A percentile compares a stretch with the other conserved stretches of the same genome.
phyloP scores from a whole-genome alignment of 2,888 invertebrate genomes.

The Herminia tarsipennalis region DNA sequence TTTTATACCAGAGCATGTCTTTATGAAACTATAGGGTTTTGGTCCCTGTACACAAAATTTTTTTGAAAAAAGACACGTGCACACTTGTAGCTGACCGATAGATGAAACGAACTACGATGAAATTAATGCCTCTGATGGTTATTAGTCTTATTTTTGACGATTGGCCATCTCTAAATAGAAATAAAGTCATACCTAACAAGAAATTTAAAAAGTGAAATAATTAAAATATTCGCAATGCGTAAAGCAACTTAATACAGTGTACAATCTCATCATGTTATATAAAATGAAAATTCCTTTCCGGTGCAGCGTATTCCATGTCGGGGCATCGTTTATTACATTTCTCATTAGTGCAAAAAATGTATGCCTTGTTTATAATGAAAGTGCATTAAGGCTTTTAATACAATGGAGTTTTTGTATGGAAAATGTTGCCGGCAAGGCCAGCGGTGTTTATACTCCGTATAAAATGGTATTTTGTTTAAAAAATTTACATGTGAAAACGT shows the following conservation, averaged over 20 bases:
- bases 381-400: constrained; percentile 4
- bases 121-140: too few species aligned
- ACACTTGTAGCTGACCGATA: too few species aligned
- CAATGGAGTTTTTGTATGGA: not conserved
- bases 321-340: constrained; percentile 30
- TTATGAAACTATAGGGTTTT: too few species aligned
- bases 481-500: not conserved
- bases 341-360: constrained; percentile 25
- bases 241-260: not conserved
- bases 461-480: not conserved
- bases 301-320: constrained; percentile 9
- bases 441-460: not conserved
- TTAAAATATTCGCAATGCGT: not conserved
- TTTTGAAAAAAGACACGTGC: too few species aligned
- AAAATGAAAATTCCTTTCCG: constrained; percentile 27
- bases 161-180: too few species aligned
- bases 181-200: too few species aligned
- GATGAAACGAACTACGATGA: too few species aligned
- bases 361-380: constrained; percentile 4
- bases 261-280: constrained; percentile 8
- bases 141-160: too few species aligned
- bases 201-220: not conserved
- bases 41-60: too few species aligned
- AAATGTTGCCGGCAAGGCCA: not conserved
- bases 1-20: too few species aligned